Evolutionary conservation across 2,797 vertebrate genomes (phyloP).

Genomic region (Clarias laeviceps): DNA sequence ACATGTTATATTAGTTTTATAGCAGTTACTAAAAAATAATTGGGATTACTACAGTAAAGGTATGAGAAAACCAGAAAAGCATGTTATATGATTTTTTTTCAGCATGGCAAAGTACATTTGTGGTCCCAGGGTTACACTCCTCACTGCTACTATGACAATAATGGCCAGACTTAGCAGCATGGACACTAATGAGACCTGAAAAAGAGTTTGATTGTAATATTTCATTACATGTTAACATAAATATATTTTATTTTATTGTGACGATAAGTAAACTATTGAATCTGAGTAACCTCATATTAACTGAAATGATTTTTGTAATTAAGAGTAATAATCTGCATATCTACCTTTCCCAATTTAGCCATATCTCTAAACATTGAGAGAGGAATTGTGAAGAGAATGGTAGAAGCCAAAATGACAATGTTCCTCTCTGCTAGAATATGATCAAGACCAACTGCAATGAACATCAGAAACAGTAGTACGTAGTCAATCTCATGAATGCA

Average conservation of each 20-base stretch:
- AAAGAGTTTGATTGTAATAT: slow-evolving; percentile 14
- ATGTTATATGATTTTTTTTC: slow-evolving; percentile 30
- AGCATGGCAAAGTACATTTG: slow-evolving; percentile 76
- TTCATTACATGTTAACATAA: not conserved
- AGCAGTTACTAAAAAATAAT: not conserved
- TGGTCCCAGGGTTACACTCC: slow-evolving; percentile 79
- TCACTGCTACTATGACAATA: slow-evolving; percentile 81
- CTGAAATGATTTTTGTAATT: not conserved
- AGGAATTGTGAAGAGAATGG: slow-evolving; percentile 84
- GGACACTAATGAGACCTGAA: slow-evolving; percentile 88
- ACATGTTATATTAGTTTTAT: not conserved
- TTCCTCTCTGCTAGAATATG: slow-evolving; percentile 81
- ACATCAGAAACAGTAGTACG: not conserved
- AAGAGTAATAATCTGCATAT: not conserved
- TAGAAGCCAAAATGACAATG: slow-evolving; percentile 86
- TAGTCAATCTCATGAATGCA: not conserved
- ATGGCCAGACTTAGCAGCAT: slow-evolving; percentile 85
- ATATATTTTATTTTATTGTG: not conserved
- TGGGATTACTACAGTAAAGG: not conserved
- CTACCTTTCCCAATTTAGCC: slow-evolving; percentile 90
- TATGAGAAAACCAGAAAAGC: not conserved
- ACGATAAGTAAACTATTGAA: not conserved
- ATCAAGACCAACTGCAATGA: slow-evolving; percentile 78
- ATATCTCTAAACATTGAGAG: slow-evolving; percentile 88
- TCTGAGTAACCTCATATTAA: not conserved